Evolutionary conservation across 2,797 vertebrate species (phyloP).

Genomic region (Spinibarbus caldwelli): DNA sequence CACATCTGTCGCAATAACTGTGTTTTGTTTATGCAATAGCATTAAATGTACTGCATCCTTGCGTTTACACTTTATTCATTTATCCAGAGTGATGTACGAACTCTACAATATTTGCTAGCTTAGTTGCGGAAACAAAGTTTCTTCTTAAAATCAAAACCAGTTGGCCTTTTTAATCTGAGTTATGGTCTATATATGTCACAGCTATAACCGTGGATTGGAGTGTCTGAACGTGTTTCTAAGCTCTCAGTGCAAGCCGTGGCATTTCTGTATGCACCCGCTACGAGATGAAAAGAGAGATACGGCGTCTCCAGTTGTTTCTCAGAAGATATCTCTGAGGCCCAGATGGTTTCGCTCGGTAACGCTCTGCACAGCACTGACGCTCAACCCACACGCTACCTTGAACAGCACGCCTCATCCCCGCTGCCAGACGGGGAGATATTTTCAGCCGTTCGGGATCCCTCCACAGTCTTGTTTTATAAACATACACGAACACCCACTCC

Average conservation of each 20-base stretch:
- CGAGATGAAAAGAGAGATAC: constrained; percentile 54
- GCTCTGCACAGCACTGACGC: constrained; percentile 64
- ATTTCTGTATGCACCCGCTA: constrained; percentile 25
- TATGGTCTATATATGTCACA: constrained; percentile 30
- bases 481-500: constrained; percentile 42
- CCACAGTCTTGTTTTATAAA: constrained; percentile 57
- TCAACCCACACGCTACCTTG: constrained; percentile 64
- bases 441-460: constrained; percentile 68
- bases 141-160: constrained; percentile 10
- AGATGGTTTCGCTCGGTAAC: constrained; percentile 47
- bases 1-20: not conserved
- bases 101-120: constrained; percentile 6
- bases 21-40: not conserved
- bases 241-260: constrained; percentile 19
- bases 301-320: constrained; percentile 42
- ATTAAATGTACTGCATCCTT: constrained; percentile 5
- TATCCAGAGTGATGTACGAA: not conserved
- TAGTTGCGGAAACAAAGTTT: constrained; percentile 22
- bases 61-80: not conserved
- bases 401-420: constrained; percentile 61
- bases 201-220: constrained; percentile 6
- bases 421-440: constrained; percentile 55
- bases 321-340: constrained; percentile 49
- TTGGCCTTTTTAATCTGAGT: constrained; percentile 22
- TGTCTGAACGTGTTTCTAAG: constrained; percentile 38